These are phyloP conservation scores for Struthidea cinerea DNA, from an alignment of 2,113 vertebrate genomes.

Conservation along the genomic window DNA sequence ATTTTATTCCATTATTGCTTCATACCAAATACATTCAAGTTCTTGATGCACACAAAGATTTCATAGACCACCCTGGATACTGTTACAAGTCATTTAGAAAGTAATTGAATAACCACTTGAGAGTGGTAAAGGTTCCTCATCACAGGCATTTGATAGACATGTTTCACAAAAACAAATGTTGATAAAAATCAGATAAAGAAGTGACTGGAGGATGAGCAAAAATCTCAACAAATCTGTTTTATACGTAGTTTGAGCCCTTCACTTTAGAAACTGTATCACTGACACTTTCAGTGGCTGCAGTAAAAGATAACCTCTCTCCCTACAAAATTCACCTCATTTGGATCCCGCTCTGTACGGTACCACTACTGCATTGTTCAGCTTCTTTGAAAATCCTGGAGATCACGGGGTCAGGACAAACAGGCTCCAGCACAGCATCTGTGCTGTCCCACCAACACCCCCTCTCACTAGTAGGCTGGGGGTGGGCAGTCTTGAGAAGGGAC, in stretches of 20 bases:
- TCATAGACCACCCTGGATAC: background rate
- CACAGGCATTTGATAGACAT: background rate
- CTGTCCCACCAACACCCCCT: background rate
- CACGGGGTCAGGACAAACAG: background rate
- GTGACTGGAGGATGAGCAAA: background rate
- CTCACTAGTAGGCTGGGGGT: too few relatives aligned
- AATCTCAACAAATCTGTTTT: background rate
- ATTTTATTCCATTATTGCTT: background rate
- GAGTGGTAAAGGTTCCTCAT: background rate
- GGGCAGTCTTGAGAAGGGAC: background rate
- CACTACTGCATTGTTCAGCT: background rate
- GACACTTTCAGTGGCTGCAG: background rate
- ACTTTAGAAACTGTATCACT: background rate
- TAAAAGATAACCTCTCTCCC: background rate
- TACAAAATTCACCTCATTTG: background rate
- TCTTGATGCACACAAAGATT: background rate
- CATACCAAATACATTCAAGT: background rate
- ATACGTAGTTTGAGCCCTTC: background rate
- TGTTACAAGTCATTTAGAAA: background rate
- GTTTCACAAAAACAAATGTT: background rate
- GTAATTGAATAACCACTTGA: background rate
- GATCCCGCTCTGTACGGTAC: background rate
- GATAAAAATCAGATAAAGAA: background rate
- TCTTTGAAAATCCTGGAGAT: background rate
- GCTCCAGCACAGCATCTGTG: background rate